Conservation (phyloP, 2,888 invertebrate species). For the Rosalia funebris region DNA sequence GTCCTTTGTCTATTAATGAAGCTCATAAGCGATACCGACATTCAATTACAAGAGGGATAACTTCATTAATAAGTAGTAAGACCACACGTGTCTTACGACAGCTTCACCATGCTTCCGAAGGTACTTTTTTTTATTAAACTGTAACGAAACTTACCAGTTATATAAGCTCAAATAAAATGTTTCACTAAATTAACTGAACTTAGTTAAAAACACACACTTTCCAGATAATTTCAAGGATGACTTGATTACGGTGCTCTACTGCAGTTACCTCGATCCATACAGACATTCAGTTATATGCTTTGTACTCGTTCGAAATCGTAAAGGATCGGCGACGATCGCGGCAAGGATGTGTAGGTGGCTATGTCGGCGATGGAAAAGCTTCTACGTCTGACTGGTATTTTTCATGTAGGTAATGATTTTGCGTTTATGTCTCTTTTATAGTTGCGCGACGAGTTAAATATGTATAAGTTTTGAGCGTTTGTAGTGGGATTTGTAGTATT, state of each 20-base stretch:
- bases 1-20: too few relatives aligned
- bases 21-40: background rate
- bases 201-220: slow-evolving; percentile 25
- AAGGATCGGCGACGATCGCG: slow-evolving; percentile 50
- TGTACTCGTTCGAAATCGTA: slow-evolving; percentile 46
- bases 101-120: background rate
- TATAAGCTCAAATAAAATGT: slow-evolving; percentile 27
- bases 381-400: slow-evolving; percentile 1
- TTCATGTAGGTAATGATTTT: slow-evolving; percentile 12
- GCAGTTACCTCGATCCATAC: slow-evolving; percentile 56
- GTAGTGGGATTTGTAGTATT: too few relatives aligned
- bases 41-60: background rate
- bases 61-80: slow-evolving; percentile 6
- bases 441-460: background rate
- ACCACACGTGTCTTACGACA: background rate
- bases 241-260: slow-evolving; percentile 30
- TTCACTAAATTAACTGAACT: slow-evolving; percentile 33
- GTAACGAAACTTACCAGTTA: slow-evolving; percentile 10
- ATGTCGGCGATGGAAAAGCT: slow-evolving; percentile 21
- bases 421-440: background rate
- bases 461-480: too few relatives aligned
- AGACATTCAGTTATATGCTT: slow-evolving; percentile 56
- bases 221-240: slow-evolving; percentile 25
- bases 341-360: slow-evolving; percentile 45
- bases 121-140: too few relatives aligned